Evolutionary conservation across 2,888 invertebrate genomes (phyloP).

Genomic region (Esperia sulphurella): DNA sequence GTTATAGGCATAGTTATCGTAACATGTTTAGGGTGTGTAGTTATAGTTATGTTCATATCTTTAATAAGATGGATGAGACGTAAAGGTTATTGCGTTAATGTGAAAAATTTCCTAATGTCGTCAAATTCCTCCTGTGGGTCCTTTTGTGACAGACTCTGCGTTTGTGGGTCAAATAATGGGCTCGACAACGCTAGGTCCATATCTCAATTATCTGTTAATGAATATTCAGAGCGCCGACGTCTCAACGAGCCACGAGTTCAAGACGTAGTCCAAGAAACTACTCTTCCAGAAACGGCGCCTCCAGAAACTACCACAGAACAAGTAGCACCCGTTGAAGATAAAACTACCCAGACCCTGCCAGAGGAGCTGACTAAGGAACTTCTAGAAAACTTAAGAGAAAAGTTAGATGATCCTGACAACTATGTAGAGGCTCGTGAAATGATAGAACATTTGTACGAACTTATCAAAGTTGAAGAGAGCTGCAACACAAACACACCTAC

Average conservation of each 20-base stretch:
- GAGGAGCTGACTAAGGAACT: constrained; percentile 87
- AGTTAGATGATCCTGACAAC: constrained; percentile 85
- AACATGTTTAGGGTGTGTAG: constrained; percentile 69
- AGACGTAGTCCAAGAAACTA: constrained; percentile 51
- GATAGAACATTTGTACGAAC: constrained; percentile 87
- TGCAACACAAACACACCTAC: constrained; percentile 70
- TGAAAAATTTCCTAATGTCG: constrained; percentile 60
- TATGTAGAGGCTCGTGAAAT: constrained; percentile 87
- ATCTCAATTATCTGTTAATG: constrained; percentile 79
- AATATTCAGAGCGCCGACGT: constrained; percentile 81
- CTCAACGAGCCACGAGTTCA: constrained; percentile 77
- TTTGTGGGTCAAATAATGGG: constrained; percentile 62
- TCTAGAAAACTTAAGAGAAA: constrained; percentile 82
- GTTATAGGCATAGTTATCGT: constrained; percentile 74
- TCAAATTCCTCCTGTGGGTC: constrained; percentile 55
- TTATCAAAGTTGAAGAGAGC: constrained; percentile 85
- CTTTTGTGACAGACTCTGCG: constrained; percentile 55
- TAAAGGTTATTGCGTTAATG: constrained; percentile 72
- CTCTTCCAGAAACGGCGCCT: constrained; percentile 28
- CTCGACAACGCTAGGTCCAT: constrained; percentile 81
- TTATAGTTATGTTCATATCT: constrained; percentile 75
- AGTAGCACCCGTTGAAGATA: constrained; percentile 71
- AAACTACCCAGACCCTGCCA: constrained; percentile 85
- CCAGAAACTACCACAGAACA: constrained; percentile 36
- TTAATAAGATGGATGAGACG: constrained; percentile 79